These are phyloP conservation scores for Archaeoteleia sp. DNA, from an alignment of 2,888 invertebrate genomes.

Conservation along the genomic window DNA sequence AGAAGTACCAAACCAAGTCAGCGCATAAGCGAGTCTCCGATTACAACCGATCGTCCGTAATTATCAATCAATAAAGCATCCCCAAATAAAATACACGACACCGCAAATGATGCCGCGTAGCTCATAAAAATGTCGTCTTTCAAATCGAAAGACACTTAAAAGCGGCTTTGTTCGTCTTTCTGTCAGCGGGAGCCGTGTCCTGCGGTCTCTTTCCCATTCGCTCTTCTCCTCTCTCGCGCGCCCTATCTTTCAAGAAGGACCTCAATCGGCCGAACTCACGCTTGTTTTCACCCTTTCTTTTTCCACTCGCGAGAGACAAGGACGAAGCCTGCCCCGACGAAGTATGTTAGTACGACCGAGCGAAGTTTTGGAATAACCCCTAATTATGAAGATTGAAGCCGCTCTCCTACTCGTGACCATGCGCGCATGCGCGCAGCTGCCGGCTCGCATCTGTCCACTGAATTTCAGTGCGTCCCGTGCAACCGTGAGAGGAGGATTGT, in stretches of 20 bases:
- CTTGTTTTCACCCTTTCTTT: neutral
- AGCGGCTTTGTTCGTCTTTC: constrained; percentile 2
- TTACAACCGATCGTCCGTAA: constrained; percentile 5
- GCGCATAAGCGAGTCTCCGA: too few relatives aligned
- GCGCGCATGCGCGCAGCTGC: constrained; percentile 58
- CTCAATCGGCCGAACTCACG: neutral
- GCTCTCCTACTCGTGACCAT: constrained; percentile 29
- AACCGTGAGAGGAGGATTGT: constrained; percentile 54
- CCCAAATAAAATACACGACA: constrained; percentile 4
- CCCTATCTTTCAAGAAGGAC: neutral
- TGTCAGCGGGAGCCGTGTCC: constrained; percentile 1
- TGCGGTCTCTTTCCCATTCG: neutral
- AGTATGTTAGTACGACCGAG: too few relatives aligned
- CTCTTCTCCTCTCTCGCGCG: neutral
- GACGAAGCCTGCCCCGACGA: too few relatives aligned
- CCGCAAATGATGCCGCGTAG: neutral
- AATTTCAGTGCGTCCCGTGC: constrained; percentile 60
- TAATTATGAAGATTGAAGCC: constrained; percentile 42
- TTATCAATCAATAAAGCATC: constrained; percentile 7
- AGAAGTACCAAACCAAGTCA: too few relatives aligned
- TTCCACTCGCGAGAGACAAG: constrained; percentile 11
- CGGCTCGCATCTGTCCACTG: constrained; percentile 30
- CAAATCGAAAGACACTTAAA: constrained; percentile 11
- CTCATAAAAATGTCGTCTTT: constrained; percentile 12
- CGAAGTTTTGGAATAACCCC: constrained; percentile 27